Base-by-base conservation (phyloP, 2,113 vertebrate species). In the Catharus minimus region DNA sequence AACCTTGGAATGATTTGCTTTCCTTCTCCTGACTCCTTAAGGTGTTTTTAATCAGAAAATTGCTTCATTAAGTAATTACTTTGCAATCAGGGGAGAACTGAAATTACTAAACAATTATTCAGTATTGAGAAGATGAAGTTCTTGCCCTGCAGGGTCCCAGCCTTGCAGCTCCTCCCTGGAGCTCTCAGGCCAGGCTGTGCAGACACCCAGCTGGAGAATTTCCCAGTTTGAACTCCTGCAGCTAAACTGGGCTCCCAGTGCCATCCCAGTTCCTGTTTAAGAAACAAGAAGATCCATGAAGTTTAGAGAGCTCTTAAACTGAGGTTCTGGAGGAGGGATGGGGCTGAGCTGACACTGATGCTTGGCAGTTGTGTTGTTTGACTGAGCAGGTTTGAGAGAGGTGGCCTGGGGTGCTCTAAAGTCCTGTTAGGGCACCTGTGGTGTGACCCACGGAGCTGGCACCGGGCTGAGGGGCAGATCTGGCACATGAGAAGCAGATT, bases 341-440 rank as follows among this genome's bases (percentile, higher is more conserved):
- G 61, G 15, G 3, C 57, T 79, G 27, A 89, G 81, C 62, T 67
- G 88, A 17, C 72, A 47, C 71, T 15, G 86, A 43, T 86, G 79
- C 82, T 82, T 58, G 68, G 41, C 32, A 80, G 73, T 71, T 15
- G 36, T 78, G 73, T 71, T 15, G 36, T 78, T 65, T 77, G 60
- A 58, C 44, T 93, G 41, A 94, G 82, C 28, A 72, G 86, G 61
- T 85, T 88, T 89, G 90, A 86, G 80, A 68, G 69, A 33, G 43
- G 65, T 91, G 74, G 68, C 91, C 91, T 66, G 71, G 67, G 43
- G 11, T 77, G 66, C 60, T 80, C 60, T 38, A 12, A 49, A 93
- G 85, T 91, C 82, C 71, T 33, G 53, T 89, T 52, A 72, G 73
- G 64, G 62, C 38, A 8, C 68, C 73, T 83, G 94, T 74, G 83